Conservation (phyloP, 2,888 invertebrate genomes). For the Trichogramma dendrolimi region DNA sequence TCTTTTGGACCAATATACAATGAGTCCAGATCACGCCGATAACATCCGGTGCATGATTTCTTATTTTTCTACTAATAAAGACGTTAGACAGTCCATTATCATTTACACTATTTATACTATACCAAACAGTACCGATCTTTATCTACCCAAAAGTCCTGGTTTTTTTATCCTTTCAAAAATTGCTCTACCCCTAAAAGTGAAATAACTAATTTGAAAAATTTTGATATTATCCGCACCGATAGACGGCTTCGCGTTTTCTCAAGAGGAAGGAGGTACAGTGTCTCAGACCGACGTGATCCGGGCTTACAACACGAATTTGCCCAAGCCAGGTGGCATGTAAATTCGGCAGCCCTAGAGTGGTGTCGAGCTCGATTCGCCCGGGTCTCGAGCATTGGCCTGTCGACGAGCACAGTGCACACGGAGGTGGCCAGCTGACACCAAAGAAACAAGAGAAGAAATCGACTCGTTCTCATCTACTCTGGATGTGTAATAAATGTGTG, state of each 20-base stretch:
- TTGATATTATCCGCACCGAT: constrained; percentile 28
- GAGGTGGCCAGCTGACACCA: constrained; percentile 15
- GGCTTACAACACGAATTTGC: constrained; percentile 90
- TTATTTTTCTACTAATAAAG: too few relatives aligned
- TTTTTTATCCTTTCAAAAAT: too few relatives aligned
- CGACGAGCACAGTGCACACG: constrained; percentile 14
- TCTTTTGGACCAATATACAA: too few relatives aligned
- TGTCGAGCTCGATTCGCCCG: constrained; percentile 9
- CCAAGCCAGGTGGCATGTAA: constrained; percentile 73
- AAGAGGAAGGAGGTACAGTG: constrained; percentile 96
- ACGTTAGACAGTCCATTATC: too few relatives aligned
- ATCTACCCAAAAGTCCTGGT: too few relatives aligned
- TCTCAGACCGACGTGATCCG: constrained; percentile 92
- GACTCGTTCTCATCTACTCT: background rate
- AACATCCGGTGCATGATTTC: too few relatives aligned
- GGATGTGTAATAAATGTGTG: background rate
- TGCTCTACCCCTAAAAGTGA: background rate
- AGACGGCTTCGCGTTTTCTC: constrained; percentile 99
- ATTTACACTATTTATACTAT: too few relatives aligned
- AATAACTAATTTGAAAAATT: background rate
- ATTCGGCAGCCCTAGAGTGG: constrained; percentile 11
- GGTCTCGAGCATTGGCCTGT: background rate
- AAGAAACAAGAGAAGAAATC: background rate
- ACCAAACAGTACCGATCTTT: too few relatives aligned
- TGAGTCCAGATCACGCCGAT: too few relatives aligned